Base-by-base conservation (phyloP, 2,797 vertebrate species). In the Babyrousa celebensis region DNA sequence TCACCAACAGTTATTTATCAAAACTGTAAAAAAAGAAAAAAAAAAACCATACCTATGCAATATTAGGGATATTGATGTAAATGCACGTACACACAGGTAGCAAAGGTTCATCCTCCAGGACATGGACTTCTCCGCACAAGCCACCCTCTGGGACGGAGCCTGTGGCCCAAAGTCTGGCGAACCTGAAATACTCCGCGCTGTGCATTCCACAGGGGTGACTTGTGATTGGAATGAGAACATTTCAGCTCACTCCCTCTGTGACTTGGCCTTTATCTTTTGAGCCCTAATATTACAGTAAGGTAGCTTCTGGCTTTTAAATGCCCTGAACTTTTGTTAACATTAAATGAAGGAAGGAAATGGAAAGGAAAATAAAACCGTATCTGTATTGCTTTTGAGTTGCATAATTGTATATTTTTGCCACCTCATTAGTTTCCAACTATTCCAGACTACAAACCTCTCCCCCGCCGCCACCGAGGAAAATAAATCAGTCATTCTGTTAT, bases 311-410 rank as follows among this genome's bases (percentile, higher is more conserved):
- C 82, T 95, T 96, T 96, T 95, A 95, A 97, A 95, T 89, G 93
- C 78, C 92, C 75, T 80, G 91, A 94, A 85, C 85, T 94, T 97
- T 91, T 88, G 96, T 96, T 95, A 95, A 90, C 94, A 74, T 75
- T 75, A 96, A 95, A 86, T 27, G 72, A 92, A 90, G 43, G 82
- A 63, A 97, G 71, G 82, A 95, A 94, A 96, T 92, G 93, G 86
- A 29, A 78, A 86, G 93, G 96, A 96, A 96, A 90, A 84, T 75
- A 77, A 72, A 93, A 62, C 21, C 18, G 0, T 89, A 71, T 89
- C 93, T 68, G 8, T 63, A 65, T 77, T 48, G 84, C 89, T 90
- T 87, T 78, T 67, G 60, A 82, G 84, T 88, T 74, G 20, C 94
- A 70, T 84, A 86, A 97, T 70, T 94, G 96, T 94, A 18, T 86